Evolutionary conservation across 2,113 vertebrate species (phyloP).

Genomic region (Petrocephalus microphthalmus): DNA sequence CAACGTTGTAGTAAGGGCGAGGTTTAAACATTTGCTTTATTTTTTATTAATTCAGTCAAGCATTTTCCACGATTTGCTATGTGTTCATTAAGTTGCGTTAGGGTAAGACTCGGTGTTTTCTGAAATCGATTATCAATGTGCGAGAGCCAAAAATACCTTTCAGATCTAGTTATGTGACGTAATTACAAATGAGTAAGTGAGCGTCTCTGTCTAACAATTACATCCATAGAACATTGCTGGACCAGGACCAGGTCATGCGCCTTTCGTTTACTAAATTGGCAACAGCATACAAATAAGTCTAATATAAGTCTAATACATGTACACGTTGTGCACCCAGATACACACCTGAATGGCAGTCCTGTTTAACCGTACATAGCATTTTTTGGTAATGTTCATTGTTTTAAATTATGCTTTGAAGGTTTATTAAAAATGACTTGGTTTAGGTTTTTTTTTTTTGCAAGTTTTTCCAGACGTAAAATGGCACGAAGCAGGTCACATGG

Average conservation of each 20-base stretch:
- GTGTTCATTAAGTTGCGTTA: not conserved
- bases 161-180: not conserved
- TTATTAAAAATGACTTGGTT: not conserved
- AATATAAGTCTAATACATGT: conserved; percentile 21
- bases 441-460: not conserved
- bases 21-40: not conserved
- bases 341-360: not conserved
- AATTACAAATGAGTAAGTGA: not conserved
- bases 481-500: not conserved
- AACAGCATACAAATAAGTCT: conserved; percentile 24
- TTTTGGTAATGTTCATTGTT: not conserved
- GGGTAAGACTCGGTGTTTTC: not conserved
- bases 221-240: conserved; percentile 26
- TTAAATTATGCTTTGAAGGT: not conserved
- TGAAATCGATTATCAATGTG: not conserved
- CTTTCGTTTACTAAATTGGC: conserved; percentile 58
- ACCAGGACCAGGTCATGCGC: conserved; percentile 34
- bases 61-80: not conserved
- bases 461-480: not conserved
- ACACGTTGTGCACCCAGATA: not conserved
- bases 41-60: not conserved
- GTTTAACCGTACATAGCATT: not conserved
- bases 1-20: not conserved
- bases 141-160: not conserved
- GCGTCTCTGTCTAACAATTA: not conserved